Conservation (phyloP, 2,888 invertebrate genomes). For the Tinea trinotella region DNA sequence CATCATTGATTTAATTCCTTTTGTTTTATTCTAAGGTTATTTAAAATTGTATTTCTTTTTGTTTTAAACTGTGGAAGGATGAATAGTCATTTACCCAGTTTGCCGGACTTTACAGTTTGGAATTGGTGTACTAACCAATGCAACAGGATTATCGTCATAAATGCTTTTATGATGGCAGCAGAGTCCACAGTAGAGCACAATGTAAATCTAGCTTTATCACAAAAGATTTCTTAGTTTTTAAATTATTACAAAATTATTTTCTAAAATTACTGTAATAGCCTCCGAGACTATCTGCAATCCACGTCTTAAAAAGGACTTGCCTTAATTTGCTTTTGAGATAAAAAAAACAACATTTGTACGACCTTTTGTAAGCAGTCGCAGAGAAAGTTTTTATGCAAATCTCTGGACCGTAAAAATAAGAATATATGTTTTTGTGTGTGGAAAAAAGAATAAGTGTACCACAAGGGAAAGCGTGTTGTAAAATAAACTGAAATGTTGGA, state of each 20-base stretch:
- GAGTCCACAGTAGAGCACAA: too few species aligned
- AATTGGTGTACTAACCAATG: too few species aligned
- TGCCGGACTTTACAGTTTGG: too few species aligned
- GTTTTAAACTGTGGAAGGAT: too few species aligned
- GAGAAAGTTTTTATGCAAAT: constrained; percentile 18
- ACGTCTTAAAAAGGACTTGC: constrained; percentile 1
- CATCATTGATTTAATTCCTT: too few species aligned
- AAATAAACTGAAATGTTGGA: neutral
- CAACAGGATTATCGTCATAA: too few species aligned
- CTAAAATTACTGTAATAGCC: neutral
- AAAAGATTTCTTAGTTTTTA: too few species aligned
- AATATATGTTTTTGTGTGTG: constrained; percentile 17
- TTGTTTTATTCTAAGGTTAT: too few species aligned
- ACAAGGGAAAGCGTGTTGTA: constrained; percentile 9
- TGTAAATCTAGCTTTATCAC: too few species aligned
- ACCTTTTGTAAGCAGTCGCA: constrained; percentile 15
- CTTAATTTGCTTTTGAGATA: constrained; percentile 13
- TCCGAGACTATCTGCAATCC: neutral
- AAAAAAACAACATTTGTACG: constrained; percentile 3
- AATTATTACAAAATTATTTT: neutral
- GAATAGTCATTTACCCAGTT: too few species aligned
- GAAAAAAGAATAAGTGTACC: constrained; percentile 14
- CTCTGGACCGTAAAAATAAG: constrained; percentile 17
- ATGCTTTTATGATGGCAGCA: too few species aligned
- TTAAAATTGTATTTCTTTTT: too few species aligned